Evolutionary conservation across 37 sponge, comb jelly and placozoan genomes (phyloP).

Genomic region (Mnemiopsis leidyi): DNA sequence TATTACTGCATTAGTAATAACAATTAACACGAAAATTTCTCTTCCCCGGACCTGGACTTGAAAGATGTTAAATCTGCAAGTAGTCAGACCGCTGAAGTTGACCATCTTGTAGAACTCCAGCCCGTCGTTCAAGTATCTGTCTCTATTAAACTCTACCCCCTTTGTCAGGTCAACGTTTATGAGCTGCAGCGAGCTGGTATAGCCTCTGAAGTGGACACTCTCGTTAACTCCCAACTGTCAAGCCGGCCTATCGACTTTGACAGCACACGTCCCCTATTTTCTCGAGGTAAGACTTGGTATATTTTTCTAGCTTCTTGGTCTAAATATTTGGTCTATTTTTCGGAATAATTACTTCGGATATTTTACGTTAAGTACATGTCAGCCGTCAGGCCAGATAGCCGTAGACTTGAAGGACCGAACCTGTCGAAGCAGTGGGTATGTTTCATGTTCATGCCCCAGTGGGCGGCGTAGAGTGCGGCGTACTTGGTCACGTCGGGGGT

Average conservation of each 20-base stretch:
- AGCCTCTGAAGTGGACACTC: not conserved
- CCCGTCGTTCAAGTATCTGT: constrained; percentile 20
- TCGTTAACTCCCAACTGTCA: no score
- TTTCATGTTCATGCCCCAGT: constrained; percentile 33
- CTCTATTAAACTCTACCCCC: not conserved
- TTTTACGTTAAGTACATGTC: not conserved
- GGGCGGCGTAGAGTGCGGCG: constrained; percentile 16
- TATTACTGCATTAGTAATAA: no score
- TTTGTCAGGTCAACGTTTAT: constrained; percentile 19
- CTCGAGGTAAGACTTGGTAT: not conserved
- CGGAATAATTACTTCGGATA: not conserved
- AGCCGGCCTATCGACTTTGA: no score
- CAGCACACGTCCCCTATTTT: not conserved
- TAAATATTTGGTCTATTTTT: not conserved
- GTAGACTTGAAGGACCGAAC: not conserved
- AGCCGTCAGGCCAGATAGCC: not conserved
- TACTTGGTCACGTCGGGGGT: constrained; percentile 18
- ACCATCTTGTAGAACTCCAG: not conserved
- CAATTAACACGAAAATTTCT: not conserved
- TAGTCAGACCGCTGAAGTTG: constrained; percentile 17
- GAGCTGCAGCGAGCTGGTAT: not conserved
- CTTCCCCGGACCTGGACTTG: not conserved
- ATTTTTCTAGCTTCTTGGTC: not conserved
- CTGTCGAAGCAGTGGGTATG: not conserved
- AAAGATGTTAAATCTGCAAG: constrained; percentile 40